These are phyloP conservation scores for Heliconius ethilla DNA, from an alignment of 2,888 invertebrate species.

Conservation along the genomic window DNA sequence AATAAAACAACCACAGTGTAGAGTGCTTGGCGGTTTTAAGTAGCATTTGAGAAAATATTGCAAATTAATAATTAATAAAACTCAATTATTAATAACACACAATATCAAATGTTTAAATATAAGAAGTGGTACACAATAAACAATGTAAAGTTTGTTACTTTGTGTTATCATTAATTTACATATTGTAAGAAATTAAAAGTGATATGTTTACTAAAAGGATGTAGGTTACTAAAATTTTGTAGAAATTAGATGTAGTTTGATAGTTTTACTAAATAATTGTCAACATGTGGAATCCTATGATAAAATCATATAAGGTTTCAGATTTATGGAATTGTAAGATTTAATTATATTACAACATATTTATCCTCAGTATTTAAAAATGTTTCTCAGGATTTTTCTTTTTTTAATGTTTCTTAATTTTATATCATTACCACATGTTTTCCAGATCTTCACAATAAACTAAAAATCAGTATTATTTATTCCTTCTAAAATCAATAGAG, in stretches of 20 bases:
- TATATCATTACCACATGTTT: not conserved
- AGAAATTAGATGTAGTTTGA: constrained; percentile 9
- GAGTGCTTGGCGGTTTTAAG: constrained; percentile 61
- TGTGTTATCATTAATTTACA: not conserved
- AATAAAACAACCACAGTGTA: constrained; percentile 87
- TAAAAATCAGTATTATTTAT: no score
- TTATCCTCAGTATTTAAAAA: not conserved
- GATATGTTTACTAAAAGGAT: constrained; percentile 16
- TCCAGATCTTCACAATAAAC: not conserved
- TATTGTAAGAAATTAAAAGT: constrained; percentile 20
- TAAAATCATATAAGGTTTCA: constrained; percentile 16
- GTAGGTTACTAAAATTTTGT: constrained; percentile 18
- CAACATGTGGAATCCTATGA: constrained; percentile 18
- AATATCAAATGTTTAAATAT: not conserved
- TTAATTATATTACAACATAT: not conserved
- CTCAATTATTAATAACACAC: not conserved
- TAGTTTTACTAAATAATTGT: constrained; percentile 4
- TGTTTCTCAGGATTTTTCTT: not conserved
- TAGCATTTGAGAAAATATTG: constrained; percentile 47
- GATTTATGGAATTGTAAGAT: not conserved
- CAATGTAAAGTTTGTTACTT: constrained; percentile 7
- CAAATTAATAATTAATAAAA: constrained; percentile 3
- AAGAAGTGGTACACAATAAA: constrained; percentile 3
- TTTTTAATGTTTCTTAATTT: not conserved
- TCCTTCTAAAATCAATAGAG: no score